Evolutionary conservation across 2,797 vertebrate genomes (phyloP).

Genomic region (Pipistrellus pygmaeus): DNA sequence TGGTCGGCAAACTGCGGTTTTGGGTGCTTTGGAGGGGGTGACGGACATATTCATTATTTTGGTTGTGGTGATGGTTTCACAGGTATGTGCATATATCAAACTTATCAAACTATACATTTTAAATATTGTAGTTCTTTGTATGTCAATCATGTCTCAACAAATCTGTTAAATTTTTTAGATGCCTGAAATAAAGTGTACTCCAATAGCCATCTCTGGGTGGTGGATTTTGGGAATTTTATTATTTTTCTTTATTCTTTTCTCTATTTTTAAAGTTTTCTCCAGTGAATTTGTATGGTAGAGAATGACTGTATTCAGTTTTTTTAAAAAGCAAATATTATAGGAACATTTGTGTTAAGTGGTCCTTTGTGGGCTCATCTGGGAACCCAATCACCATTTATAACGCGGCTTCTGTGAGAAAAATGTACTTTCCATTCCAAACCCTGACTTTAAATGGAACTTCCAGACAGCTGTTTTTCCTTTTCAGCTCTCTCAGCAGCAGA

Average conservation of each 20-base stretch:
- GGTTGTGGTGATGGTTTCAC: neutral
- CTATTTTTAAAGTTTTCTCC: slow-evolving; percentile 9
- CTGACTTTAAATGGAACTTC: slow-evolving; percentile 51
- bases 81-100: neutral
- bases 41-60: neutral
- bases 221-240: neutral
- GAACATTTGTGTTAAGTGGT: slow-evolving; percentile 51
- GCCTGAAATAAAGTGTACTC: slow-evolving; percentile 49
- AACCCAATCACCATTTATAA: slow-evolving; percentile 74
- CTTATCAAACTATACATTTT: neutral
- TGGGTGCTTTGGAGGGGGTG: too few species aligned
- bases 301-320: neutral
- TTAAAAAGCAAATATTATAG: slow-evolving; percentile 52
- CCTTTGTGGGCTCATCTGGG: slow-evolving; percentile 74
- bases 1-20: too few species aligned
- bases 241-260: slow-evolving; percentile 23
- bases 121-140: neutral
- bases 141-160: neutral
- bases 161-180: slow-evolving; percentile 18
- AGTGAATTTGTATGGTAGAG: slow-evolving; percentile 6
- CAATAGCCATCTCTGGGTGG: neutral
- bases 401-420: slow-evolving; percentile 51
- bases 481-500: slow-evolving; percentile 41
- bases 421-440: slow-evolving; percentile 64
- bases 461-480: slow-evolving; percentile 57